Base-by-base conservation (phyloP, 1,140 invertebrate genomes). In the Drosophila serrata region DNA sequence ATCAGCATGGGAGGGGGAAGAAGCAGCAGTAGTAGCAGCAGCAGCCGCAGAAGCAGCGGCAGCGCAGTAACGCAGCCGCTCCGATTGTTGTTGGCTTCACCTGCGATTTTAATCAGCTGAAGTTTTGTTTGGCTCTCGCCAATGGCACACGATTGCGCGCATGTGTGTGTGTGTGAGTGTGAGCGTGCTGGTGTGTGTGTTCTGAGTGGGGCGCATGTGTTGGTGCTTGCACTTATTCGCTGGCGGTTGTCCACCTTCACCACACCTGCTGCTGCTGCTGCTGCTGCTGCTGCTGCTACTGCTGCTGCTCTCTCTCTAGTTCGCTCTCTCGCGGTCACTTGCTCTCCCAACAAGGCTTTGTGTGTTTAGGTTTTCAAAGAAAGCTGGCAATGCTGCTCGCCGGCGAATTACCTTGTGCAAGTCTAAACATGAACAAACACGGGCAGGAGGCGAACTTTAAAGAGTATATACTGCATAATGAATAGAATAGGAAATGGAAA, bases 211-310 rank as follows among this genome's bases (percentile, higher is more conserved):
- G 33, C 19, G 33, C 51, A 60, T 62, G 46, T 33, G 39, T 40
- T 60, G 55, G 61, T 59, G 48, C 35, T 51, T 72, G 58, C 59
- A 62, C 29, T 63, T 75, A 75, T 73, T 63, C 24, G 46, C 37
- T 59, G 48, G 43, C 35, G 24, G 31, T 42, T 69, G 79, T 69
- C 72, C 72, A 87, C 43, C 82, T 90, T 82, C 86, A 90, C 87
- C 87, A 91, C 81, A 91, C 86, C 79, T 90, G 86, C 86, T 90
- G 81, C 79, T 90, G 88, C 86, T 90, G 81, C 74, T n/a, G n/a
- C 73, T 79, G 72, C 49, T 56, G 64, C 68, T 69, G 13, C 79
- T 90, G 82, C 86, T 90, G 81, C 74, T 79, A 51, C 51, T 57
- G 65, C 68, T 70, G 12, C 51, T 31, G 8, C n/a, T 19, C 59